Conservation (phyloP, 2,113 vertebrate species). For the Zingel zingel region DNA sequence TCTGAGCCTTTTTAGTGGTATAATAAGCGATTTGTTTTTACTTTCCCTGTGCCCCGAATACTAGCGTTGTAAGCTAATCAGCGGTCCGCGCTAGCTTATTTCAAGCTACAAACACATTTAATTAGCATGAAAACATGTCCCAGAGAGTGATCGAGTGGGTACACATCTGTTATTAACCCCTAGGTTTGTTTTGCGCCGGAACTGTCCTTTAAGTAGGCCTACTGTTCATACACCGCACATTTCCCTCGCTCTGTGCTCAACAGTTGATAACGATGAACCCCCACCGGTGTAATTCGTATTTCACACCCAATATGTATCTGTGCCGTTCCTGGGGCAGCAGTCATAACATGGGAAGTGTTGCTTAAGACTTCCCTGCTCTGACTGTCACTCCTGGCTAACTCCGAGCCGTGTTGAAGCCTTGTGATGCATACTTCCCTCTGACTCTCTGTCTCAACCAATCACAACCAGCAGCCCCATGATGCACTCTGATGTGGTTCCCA, state of each 20-base stretch:
- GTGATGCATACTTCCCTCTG: conserved; percentile 74
- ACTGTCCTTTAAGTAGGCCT: neutral
- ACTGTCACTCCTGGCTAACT: conserved; percentile 75
- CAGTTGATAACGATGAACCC: conserved; percentile 74
- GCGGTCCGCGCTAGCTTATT: too few relatives aligned
- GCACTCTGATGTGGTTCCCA: conserved; percentile 77
- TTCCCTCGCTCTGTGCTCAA: conserved; percentile 28
- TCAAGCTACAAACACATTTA: too few relatives aligned
- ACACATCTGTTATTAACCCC: too few relatives aligned
- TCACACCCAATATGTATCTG: conserved; percentile 74
- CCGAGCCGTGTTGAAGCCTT: conserved; percentile 63
- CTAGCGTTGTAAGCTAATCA: too few relatives aligned
- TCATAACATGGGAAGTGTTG: conserved; percentile 71
- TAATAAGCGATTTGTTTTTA: too few relatives aligned
- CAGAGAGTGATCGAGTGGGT: too few relatives aligned
- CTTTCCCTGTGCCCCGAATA: too few relatives aligned
- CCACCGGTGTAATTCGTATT: conserved; percentile 69
- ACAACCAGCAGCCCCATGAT: conserved; percentile 67
- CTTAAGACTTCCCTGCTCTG: conserved; percentile 67
- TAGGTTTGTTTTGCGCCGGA: too few relatives aligned
- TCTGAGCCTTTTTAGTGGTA: too few relatives aligned
- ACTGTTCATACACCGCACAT: conserved; percentile 14
- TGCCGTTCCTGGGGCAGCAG: conserved; percentile 64
- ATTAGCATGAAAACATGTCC: too few relatives aligned
- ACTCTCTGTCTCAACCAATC: conserved; percentile 80